Conservation (phyloP, 35 echinoderm and acorn worm genomes). For the Apostichopus californicus region DNA sequence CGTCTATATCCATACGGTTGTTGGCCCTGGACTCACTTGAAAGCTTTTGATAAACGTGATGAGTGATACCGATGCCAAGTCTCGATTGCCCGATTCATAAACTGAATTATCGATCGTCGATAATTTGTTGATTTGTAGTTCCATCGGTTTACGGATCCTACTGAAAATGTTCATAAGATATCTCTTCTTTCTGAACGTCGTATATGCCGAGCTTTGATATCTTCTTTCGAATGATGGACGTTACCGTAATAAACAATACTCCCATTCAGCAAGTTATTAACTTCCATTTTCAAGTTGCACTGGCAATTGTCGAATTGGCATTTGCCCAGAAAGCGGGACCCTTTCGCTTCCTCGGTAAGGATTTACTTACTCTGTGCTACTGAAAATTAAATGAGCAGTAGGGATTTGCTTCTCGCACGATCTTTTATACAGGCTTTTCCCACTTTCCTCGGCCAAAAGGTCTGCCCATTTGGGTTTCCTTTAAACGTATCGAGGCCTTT, state of each 20-base stretch:
- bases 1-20: slow-evolving; percentile 35
- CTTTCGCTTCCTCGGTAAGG: not conserved
- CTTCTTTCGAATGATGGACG: not conserved
- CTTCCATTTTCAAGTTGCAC: not conserved
- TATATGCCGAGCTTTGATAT: slow-evolving; percentile 24
- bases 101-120: not conserved
- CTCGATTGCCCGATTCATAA: slow-evolving; percentile 28
- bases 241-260: slow-evolving; percentile 34
- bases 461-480: slow-evolving; percentile 30
- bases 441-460: slow-evolving; percentile 31
- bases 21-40: slow-evolving; percentile 45
- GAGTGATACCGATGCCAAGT: not conserved
- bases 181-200: not conserved
- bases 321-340: not conserved
- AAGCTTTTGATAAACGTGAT: not conserved
- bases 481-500: not conserved
- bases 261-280: not conserved
- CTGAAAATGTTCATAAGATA: slow-evolving; percentile 1
- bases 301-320: slow-evolving; percentile 32
- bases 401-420: slow-evolving; percentile 4
- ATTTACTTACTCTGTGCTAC: slow-evolving; percentile 11
- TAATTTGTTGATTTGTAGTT: slow-evolving; percentile 18
- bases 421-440: slow-evolving; percentile 7
- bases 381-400: slow-evolving; percentile 43
- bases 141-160: slow-evolving; percentile 33